Base-by-base conservation (phyloP, 2,797 vertebrate genomes). In the Rhincodon typus region DNA sequence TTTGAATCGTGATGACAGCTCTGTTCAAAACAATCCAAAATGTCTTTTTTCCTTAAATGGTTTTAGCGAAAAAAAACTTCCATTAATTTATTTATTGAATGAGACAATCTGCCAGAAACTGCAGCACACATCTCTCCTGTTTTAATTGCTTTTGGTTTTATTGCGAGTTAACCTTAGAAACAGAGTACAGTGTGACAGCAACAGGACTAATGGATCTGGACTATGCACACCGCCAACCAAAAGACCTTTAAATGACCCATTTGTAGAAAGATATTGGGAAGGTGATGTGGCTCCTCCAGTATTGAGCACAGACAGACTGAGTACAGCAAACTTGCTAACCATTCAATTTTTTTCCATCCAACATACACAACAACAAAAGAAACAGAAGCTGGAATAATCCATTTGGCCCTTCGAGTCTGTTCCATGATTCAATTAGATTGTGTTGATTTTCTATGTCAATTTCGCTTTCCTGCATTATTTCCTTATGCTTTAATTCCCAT, bases 91-190 rank as follows among this genome's bases (percentile, higher is more conserved):
- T 42, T 42, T 84, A 25, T 25, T 7, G 57, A 38, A 67, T 91
- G 30, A 66, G 66, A 23, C 57, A 62, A 23, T 66, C 30, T 91
- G 38, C 19, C 82, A 84, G 21, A 84, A 46, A 10, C 42, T 46
- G 46, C 38, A 84, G 4, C 6, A 21, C 57, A 23, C 17, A 91
- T 66, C 34, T 57, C 57, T 66, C 15, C 88, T 4, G 30, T 38
- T 66, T 66, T 67, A 91, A 91, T 91, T 91, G 88, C 88, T 66
- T 91, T 91, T 66, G 25, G 25, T 90, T 66, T 38, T n/a, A 66
- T 91, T 91, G 34, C 23, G 27, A 57, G 12, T 34, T 88, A 50
- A 88, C 86, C 86, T 77, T 34, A 77, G 74, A 12, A 82, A 38
- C 77, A 34, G 1, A 34, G 53, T 17, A 15, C 1, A 87, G 2